Evolutionary conservation across 1,140 invertebrate genomes (phyloP).

Genomic region (Drosophila rhopaloa): DNA sequence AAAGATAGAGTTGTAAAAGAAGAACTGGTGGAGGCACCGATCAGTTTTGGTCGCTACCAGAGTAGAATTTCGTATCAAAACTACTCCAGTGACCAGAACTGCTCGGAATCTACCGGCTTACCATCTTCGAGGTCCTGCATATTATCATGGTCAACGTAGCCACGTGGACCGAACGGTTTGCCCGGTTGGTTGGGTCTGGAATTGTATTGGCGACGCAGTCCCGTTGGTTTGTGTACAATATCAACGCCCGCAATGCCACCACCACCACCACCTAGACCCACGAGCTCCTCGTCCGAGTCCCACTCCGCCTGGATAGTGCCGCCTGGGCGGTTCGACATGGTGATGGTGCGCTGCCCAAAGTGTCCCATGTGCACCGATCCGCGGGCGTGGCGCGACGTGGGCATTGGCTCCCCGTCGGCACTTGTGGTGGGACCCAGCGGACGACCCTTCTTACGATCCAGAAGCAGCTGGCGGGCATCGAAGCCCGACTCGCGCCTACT

Average conservation of each 20-base stretch:
- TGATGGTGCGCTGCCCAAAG: constrained; percentile 56
- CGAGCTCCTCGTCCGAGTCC: constrained; percentile 23
- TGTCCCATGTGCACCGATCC: constrained; percentile 27
- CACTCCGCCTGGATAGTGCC: constrained; percentile 20
- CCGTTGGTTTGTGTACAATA: not conserved
- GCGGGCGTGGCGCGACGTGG: constrained; percentile 84
- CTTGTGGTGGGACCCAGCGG: not conserved
- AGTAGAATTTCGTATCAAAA: no score
- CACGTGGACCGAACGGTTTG: constrained; percentile 68
- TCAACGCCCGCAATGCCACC: no score
- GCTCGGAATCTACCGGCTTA: constrained; percentile 22
- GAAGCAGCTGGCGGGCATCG: constrained; percentile 88
- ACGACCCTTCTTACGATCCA: constrained; percentile 58
- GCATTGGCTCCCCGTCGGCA: constrained; percentile 2
- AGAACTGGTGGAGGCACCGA: not conserved
- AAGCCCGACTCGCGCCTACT: constrained; percentile 87
- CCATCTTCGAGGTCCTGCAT: constrained; percentile 82
- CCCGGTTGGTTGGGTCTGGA: constrained; percentile 26
- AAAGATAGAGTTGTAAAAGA: not conserved
- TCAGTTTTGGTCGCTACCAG: no score
- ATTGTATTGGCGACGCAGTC: not conserved
- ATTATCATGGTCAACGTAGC: constrained; percentile 80
- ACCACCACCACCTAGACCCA: constrained; percentile 2
- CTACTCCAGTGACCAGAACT: not conserved
- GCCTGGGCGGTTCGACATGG: constrained; percentile 36